Evolutionary conservation across 2,888 invertebrate genomes (phyloP), one percentile per base, ranked within the genome.

Genomic region (Catocala nupta): DNA sequence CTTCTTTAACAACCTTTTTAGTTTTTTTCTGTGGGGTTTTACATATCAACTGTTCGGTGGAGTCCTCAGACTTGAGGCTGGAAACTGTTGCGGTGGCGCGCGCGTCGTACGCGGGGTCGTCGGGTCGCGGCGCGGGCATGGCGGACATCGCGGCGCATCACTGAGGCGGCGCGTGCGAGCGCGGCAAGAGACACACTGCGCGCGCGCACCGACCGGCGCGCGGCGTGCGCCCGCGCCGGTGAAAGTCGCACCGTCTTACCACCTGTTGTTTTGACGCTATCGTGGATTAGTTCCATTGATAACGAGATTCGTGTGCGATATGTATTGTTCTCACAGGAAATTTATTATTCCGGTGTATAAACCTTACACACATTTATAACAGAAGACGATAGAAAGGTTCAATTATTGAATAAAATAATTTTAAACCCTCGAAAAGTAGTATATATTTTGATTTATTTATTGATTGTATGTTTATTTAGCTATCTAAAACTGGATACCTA

Each of bases 21-120:
- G 73, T 80, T 59, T 82, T 82, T 57, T 89, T 88, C 71, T 89
- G 92, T 10, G 95, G 95, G 0, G 94, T 90, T 77, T 95, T 95
- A 77, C 94, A 95, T 63, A 96, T 95, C 49, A 96, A 76, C 68
- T 95, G 95, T 75, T 95, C 95, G 5, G 95, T 95, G 25, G 95
- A 95, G 82, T 94, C 91, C 80, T 94, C 92, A 8, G 94, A 94
- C 69, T 94, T 92, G 61, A 94, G 84, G 76, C 93, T 93, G 81
- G 94, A 93, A 63, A 94, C 91, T 33, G 94, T 94, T 57, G 91
- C 90, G 68, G 88, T 86, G 59, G 89, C 70, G 55, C 67, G 82
- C 65, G 84, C 82, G 54, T 75, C 77, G 64, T 73, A 74, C 36
- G 80, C 74, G 83, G 81, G 77, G 82, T 85, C 70, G 80, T 85